Evolutionary conservation across 2,113 vertebrate genomes (phyloP).

Genomic region (Anguilla japonica): DNA sequence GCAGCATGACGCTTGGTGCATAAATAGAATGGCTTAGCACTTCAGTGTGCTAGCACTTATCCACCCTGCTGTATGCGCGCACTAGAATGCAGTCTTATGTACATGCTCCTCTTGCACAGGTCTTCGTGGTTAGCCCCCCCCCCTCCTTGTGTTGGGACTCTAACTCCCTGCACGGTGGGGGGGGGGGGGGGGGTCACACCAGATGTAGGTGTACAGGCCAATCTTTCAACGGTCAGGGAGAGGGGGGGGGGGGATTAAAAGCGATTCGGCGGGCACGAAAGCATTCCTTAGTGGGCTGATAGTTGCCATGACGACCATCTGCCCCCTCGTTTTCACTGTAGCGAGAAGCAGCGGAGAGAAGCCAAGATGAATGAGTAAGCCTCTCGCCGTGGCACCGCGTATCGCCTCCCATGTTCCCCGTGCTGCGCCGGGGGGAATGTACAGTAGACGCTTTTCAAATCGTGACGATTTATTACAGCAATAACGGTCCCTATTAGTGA

Average conservation of each 20-base stretch:
- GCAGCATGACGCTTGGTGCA: too few relatives aligned
- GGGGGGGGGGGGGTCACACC: background rate
- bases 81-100: background rate
- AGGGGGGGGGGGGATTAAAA: background rate
- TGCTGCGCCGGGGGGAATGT: background rate
- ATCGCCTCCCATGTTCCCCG: background rate
- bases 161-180: background rate
- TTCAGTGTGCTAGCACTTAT: background rate
- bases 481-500: background rate
- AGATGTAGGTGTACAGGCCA: background rate
- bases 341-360: conserved; percentile 56
- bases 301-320: conserved; percentile 76
- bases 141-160: background rate
- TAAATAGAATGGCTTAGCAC: too few relatives aligned
- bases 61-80: background rate
- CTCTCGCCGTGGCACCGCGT: background rate
- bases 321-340: conserved; percentile 55
- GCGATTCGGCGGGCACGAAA: conserved; percentile 60
- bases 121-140: background rate
- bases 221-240: background rate
- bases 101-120: background rate
- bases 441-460: background rate
- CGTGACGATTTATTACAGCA: background rate
- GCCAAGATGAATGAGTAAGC: background rate
- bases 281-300: conserved; percentile 60